Base-by-base conservation (phyloP, 30 jellyfish, hydroid and myxozoan species). In the Hydractinia symbiolongicarpus region DNA sequence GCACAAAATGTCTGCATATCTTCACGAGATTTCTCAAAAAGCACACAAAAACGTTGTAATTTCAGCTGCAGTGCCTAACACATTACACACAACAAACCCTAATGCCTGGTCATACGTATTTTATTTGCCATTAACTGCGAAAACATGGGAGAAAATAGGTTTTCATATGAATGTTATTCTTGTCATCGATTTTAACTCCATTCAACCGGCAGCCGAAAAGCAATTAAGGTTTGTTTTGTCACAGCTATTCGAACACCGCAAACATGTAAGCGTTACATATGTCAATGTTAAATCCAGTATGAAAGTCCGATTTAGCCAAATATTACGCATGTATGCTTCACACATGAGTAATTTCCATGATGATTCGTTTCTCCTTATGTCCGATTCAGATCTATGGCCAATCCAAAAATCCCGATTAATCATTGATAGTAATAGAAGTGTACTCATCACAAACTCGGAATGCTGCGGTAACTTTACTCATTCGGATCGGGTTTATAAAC, bases 331-430 rank as follows among this genome's bases (percentile, higher is more conserved):
- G 74, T 64, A 64, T 13, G 17, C 74, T n/a, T 44, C 74, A n/a
- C 7, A 64, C 74, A 6, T 64, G 52, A 5, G 40, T 7, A 51
- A 64, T 7, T 64, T 64, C 8, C 74, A 44, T n/a, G 17, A 0
- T 64, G 17, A 64, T 64, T n/a, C 74, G 17, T 64, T 64, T 13
- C 40, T 64, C 19, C 74, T 64, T 4, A 64, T 64, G 19, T 64
- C 74, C 0, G 74, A 64, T 13, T 44, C 74, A 7, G 74, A 64
- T 64, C 17, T 64, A 64, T 64, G 74, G 74, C 74, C 74, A 51
- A 44, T 64, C 40, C 74, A 51, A n/a, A 64, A 64, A 64, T 44
- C 19, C 40, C 74, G 74, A 64, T 13, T 64, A 7, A 51, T n/a
- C 52, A 64, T 64, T 7, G 40, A 64, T 13, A n/a, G 52, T 9